phyloP scores from a whole-genome alignment of 92 coral and sea anemone species.

The Palythoa grandis region DNA sequence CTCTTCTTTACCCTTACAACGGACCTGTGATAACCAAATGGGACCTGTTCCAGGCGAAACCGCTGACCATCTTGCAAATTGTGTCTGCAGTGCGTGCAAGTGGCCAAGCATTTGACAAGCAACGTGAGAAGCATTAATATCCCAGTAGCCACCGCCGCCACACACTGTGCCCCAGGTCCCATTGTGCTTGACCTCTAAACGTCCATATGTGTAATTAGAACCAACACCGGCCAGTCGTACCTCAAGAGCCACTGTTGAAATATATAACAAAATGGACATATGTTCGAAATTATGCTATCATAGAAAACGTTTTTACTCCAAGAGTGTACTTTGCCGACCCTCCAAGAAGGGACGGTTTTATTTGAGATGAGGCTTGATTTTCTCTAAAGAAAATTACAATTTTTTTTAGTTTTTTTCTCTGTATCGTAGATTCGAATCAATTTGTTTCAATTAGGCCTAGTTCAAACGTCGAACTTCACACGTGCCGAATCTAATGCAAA shows the following conservation, averaged over 20 bases:
- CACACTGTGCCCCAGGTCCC: constrained; percentile 48
- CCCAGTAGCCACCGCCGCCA: constrained; percentile 34
- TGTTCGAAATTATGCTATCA: neutral
- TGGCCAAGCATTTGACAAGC: constrained; percentile 35
- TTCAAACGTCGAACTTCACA: too few relatives aligned
- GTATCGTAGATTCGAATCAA: too few relatives aligned
- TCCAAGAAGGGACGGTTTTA: neutral
- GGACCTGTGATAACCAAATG: constrained; percentile 32
- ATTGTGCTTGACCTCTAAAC: constrained; percentile 35
- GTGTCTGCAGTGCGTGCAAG: constrained; percentile 3
- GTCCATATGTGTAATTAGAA: constrained; percentile 35
- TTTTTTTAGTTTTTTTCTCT: too few relatives aligned
- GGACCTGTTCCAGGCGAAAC: constrained; percentile 26
- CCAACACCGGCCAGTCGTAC: constrained; percentile 26
- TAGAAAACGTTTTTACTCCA: neutral
- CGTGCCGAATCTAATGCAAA: too few relatives aligned
- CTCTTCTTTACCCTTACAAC: constrained; percentile 12
- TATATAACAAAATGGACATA: neutral
- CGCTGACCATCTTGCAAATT: constrained; percentile 34
- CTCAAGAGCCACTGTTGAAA: neutral
- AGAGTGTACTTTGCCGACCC: too few relatives aligned
- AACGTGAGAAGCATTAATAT: constrained; percentile 34
- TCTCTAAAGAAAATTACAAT: too few relatives aligned
- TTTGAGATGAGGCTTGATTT: too few relatives aligned
- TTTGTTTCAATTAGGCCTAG: too few relatives aligned